Base-by-base conservation (phyloP, 2,888 invertebrate species). In the Lithosia quadra region DNA sequence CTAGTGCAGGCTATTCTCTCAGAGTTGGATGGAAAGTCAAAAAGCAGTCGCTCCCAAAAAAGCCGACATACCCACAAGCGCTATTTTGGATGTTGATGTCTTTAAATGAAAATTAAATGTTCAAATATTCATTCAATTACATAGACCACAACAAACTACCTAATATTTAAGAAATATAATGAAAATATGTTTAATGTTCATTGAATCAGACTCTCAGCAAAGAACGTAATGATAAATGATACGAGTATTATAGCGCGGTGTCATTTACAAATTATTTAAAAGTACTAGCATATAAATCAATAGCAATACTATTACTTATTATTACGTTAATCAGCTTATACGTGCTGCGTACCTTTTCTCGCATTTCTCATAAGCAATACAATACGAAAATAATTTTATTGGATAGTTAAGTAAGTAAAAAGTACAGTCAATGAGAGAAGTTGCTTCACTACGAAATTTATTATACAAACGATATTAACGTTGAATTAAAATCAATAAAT, bases 211-310 rank as follows among this genome's bases (percentile, higher is more conserved):
- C 68, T 68, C 57, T 59, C 66, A 65, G 68, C 67, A 66, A 78
- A 80, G 70, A 70, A 67, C 74, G 60, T 53, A 70, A 75, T 81
- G 76, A 78, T 65, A 76, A 79, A 81, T 81, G 65, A 81, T 74
- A 67, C 71, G 49, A 49, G 9, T 49, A 49, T 49, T 58, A 43
- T 61, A 68, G 39, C 71, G 68, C 72, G 70, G 69, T 73, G 81
- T 77, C 81, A 67, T 77, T 71, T 73, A 77, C 70, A 79, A 79
- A 79, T 79, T 81, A 81, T 77, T 81, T 81, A 79, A 79, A 81
- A 70, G 71, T 71, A 71, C 58, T 49, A 24, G 57, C 67, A 71
- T 60, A 79, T 79, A 75, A 81, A 77, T 79, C 81, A 77, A 58
- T n/a, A 61, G 22, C 62, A 66, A 79, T 69, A 72, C 63, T 68